Conservation (phyloP, 1,140 invertebrate species). For the Rhopalosiphum padi region DNA sequence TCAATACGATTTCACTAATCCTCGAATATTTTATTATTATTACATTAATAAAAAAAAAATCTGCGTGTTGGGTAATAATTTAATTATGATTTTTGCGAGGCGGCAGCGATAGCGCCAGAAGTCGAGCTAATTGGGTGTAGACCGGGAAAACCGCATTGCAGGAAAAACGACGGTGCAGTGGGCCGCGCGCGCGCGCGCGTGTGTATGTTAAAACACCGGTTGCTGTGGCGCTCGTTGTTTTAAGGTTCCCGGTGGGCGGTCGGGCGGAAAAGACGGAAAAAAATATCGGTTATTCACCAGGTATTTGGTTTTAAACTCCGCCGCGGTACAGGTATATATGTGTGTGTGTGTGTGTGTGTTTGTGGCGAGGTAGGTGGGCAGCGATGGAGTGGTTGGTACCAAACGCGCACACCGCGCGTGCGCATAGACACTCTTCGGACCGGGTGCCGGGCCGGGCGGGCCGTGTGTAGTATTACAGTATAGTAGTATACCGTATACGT, state of each 20-base stretch:
- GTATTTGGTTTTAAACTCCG: slow-evolving; percentile 1
- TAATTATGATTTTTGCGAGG: not conserved
- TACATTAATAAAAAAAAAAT: not conserved
- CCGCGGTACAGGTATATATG: too few relatives aligned
- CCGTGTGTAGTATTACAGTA: not conserved
- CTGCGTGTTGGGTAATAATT: not conserved
- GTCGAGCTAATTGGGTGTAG: not conserved
- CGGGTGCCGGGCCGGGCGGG: too few relatives aligned
- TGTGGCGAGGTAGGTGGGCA: too few relatives aligned
- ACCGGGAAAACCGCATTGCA: slow-evolving; percentile 29
- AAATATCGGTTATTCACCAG: not conserved
- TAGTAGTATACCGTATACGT: not conserved
- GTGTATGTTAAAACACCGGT: not conserved
- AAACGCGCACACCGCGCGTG: not conserved
- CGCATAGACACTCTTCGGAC: not conserved
- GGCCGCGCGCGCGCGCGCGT: not conserved
- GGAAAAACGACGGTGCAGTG: not conserved
- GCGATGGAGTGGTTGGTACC: not conserved
- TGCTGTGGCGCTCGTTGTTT: slow-evolving; percentile 5
- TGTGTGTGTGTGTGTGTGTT: too few relatives aligned
- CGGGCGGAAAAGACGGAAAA: not conserved
- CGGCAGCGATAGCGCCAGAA: too few relatives aligned
- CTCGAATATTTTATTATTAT: not conserved
- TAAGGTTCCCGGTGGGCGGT: not conserved
- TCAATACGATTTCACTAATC: not conserved